Evolutionary conservation across 1,140 invertebrate species (phyloP).

Genomic region (Daktulosphaira vitifoliae): DNA sequence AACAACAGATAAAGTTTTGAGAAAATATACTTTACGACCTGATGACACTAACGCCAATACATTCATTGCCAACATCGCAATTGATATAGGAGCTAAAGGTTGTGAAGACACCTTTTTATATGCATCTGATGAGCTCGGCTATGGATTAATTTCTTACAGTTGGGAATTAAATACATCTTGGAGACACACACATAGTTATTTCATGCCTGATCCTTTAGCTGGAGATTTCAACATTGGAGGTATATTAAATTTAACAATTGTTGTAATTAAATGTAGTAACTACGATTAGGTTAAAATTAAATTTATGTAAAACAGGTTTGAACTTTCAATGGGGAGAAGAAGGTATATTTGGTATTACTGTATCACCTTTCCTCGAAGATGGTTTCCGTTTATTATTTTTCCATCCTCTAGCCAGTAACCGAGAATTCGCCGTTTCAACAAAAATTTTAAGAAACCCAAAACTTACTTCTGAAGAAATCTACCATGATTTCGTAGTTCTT

Average conservation of each 20-base stretch:
- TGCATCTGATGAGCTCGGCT: constrained; percentile 70
- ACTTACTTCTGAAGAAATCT: constrained; percentile 40
- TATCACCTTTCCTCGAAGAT: constrained; percentile 54
- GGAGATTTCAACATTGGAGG: constrained; percentile 43
- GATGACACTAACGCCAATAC: constrained; percentile 65
- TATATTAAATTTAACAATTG: too few species aligned
- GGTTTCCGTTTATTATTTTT: constrained; percentile 64
- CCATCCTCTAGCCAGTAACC: constrained; percentile 63
- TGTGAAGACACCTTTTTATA: constrained; percentile 72
- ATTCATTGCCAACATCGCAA: constrained; percentile 72
- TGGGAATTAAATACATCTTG: constrained; percentile 65
- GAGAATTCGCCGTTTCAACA: constrained; percentile 69
- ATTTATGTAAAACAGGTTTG: constrained; percentile 56
- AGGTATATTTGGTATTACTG: constrained; percentile 68
- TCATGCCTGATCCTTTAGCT: constrained; percentile 65
- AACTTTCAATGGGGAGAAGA: constrained; percentile 80
- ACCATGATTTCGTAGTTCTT: constrained; percentile 56
- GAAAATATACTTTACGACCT: constrained; percentile 58
- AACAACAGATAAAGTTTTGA: constrained; percentile 57
- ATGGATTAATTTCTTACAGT: constrained; percentile 67
- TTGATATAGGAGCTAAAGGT: constrained; percentile 57
- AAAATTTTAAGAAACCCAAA: constrained; percentile 54
- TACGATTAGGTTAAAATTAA: too few species aligned
- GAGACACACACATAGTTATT: constrained; percentile 62
- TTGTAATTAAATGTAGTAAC: too few species aligned